Percentiles rank a stretch among this genome's conserved stretches.
These are phyloP conservation scores for Candoia aspera DNA, from an alignment of 2,113 vertebrate genomes.

Conservation along the genomic window DNA sequence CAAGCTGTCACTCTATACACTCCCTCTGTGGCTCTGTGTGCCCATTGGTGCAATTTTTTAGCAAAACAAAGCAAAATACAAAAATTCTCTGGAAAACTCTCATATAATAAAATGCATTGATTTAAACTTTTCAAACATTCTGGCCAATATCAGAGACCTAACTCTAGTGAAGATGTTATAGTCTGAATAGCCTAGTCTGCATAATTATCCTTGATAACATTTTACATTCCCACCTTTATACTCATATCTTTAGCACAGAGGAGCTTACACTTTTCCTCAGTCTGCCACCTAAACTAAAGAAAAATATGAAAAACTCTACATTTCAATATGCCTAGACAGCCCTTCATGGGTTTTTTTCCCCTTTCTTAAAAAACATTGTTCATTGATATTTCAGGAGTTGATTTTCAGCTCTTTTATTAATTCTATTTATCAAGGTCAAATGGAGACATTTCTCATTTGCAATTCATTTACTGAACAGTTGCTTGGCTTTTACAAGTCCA, in stretches of 20 bases:
- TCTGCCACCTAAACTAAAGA: conserved; percentile 48
- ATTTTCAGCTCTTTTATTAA: conserved; percentile 44
- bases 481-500: conserved; percentile 49
- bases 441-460: conserved; percentile 33
- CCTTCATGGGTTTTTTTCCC: not conserved
- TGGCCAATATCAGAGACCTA: conserved; percentile 9
- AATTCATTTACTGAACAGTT: conserved; percentile 60
- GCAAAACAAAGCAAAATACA: not conserved
- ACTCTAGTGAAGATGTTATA: conserved; percentile 14
- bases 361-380: conserved; percentile 22
- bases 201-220: conserved; percentile 39
- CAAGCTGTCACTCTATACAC: not conserved
- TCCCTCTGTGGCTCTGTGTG: too few relatives aligned
- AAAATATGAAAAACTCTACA: conserved; percentile 46
- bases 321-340: conserved; percentile 42
- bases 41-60: not conserved
- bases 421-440: conserved; percentile 47
- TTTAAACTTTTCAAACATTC: conserved; percentile 20
- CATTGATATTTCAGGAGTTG: conserved; percentile 31
- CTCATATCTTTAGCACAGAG: conserved; percentile 58
- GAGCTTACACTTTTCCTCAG: conserved; percentile 49
- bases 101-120: conserved; percentile 8
- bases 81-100: conserved; percentile 25
- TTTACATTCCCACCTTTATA: conserved; percentile 48
- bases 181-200: conserved; percentile 11